Conservation (phyloP, 2,113 vertebrate species). For the Sialia sialis region DNA sequence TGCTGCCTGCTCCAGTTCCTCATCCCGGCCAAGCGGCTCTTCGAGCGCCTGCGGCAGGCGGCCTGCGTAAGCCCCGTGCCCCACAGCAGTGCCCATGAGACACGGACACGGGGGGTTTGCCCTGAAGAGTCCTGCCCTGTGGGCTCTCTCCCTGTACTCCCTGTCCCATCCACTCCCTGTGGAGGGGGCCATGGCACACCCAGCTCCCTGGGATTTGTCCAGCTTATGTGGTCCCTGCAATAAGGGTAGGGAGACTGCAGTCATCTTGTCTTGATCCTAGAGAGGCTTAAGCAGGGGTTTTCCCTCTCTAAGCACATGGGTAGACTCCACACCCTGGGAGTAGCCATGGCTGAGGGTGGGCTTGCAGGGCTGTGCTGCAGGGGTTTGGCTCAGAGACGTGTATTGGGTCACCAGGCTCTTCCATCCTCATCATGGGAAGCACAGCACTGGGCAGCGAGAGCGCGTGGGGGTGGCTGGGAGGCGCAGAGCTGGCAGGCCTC, state of each 20-base stretch:
- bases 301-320: fast-evolving
- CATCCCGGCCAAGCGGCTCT: slow-evolving; percentile 89
- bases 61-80: slow-evolving; percentile 83
- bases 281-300: not conserved
- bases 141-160: not conserved
- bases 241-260: not conserved
- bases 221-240: fast-evolving
- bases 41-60: slow-evolving; percentile 87
- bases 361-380: not conserved
- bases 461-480: fast-evolving
- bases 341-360: fast-evolving
- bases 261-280: not conserved
- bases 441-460: fast-evolving
- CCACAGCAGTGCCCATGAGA: fast-evolving
- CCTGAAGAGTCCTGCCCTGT: not conserved
- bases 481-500: not conserved
- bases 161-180: fast-evolving
- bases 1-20: slow-evolving; percentile 91
- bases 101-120: fast-evolving
- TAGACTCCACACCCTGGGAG: fast-evolving
- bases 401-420: not conserved
- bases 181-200: not conserved
- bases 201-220: not conserved
- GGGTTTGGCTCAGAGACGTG: not conserved
- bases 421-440: fast-evolving